Evolutionary conservation across 2,113 vertebrate genomes (phyloP).

Genomic region (Thinocorus orbignyianus): DNA sequence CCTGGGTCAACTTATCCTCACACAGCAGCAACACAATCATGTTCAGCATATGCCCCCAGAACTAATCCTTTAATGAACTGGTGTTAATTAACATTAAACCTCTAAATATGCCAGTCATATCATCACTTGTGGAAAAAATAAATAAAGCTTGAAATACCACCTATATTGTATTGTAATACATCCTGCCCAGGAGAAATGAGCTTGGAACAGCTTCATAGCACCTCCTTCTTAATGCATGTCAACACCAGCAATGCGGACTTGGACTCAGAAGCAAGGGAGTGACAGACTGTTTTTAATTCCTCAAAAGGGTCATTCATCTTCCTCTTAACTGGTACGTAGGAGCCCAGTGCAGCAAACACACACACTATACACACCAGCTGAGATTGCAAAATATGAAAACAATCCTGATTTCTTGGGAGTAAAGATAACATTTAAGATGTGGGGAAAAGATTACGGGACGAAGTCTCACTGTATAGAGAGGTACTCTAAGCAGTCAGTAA

Average conservation of each 20-base stretch:
- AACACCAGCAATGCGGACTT: not conserved
- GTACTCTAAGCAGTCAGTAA: not conserved
- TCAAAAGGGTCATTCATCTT: not conserved
- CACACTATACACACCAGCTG: not conserved
- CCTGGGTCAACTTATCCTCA: not conserved
- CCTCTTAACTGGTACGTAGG: not conserved
- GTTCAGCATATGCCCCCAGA: not conserved
- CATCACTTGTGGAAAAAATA: not conserved
- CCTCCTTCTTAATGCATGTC: not conserved
- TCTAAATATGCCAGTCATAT: not conserved
- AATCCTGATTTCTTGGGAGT: not conserved
- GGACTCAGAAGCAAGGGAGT: not conserved
- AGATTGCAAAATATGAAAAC: not conserved
- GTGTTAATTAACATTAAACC: not conserved
- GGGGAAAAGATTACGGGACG: not conserved
- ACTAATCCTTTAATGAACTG: not conserved
- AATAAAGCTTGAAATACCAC: not conserved
- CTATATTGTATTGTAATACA: not conserved
- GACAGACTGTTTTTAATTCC: not conserved
- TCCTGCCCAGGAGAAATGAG: not conserved
- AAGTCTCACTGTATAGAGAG: not conserved
- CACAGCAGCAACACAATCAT: rapidly evolving
- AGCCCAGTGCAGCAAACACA: not conserved
- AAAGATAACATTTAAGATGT: not conserved
- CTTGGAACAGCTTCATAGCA: not conserved